phyloP scores from a whole-genome alignment of 2,888 invertebrate species.

The Cantharis rufa region DNA sequence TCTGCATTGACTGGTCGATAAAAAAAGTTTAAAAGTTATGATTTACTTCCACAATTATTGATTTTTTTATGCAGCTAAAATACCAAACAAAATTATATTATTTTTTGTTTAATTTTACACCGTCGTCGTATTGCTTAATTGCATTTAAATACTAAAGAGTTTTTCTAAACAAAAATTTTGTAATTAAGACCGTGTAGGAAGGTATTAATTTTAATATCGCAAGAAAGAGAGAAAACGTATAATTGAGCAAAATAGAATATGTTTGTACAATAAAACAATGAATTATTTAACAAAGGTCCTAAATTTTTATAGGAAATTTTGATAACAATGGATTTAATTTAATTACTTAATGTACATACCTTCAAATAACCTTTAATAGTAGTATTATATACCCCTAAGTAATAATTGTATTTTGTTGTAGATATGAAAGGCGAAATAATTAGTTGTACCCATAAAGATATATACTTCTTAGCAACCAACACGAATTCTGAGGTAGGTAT shows the following conservation, averaged over 20 bases:
- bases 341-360: not conserved
- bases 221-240: not conserved
- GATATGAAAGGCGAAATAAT: constrained; percentile 51
- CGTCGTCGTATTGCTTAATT: not conserved
- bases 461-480: constrained; percentile 52
- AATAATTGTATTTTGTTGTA: constrained; percentile 33
- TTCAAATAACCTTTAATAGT: not conserved
- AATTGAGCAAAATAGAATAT: not conserved
- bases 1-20: not conserved
- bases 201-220: not conserved
- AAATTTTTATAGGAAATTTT: not conserved
- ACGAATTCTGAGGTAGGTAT: constrained; percentile 50
- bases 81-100: not conserved
- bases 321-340: not conserved
- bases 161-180: not conserved
- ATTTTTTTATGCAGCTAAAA: not conserved
- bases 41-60: not conserved
- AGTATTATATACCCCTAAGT: not conserved
- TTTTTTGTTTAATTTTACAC: too few relatives aligned
- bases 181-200: not conserved
- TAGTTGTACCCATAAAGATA: constrained; percentile 50
- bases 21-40: not conserved
- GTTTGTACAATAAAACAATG: not conserved
- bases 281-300: not conserved
- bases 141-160: not conserved